Conservation (phyloP, 2,888 invertebrate species). For the Lepetodrilus schrolli region DNA sequence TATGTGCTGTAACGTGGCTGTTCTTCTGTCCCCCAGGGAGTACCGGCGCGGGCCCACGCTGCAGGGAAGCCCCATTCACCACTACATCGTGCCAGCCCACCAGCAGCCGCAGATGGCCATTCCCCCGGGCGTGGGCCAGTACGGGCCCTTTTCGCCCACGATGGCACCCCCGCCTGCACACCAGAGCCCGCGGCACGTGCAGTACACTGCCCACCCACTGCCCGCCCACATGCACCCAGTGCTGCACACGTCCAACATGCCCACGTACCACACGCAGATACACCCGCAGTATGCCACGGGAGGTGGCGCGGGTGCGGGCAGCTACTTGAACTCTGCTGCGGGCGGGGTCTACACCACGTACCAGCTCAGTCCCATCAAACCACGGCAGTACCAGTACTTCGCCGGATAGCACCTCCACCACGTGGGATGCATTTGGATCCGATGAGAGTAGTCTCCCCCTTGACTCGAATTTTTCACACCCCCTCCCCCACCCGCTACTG, state of each 20-base stretch:
- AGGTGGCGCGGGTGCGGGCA: slow-evolving; percentile 75
- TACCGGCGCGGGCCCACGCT: slow-evolving; percentile 79
- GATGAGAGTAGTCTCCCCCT: background rate
- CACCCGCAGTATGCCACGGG: slow-evolving; percentile 80
- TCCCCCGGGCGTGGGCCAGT: slow-evolving; percentile 60
- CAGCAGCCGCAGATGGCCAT: slow-evolving; percentile 71
- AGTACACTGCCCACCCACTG: slow-evolving; percentile 83
- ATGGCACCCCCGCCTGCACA: slow-evolving; percentile 88
- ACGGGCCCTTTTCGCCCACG: slow-evolving; percentile 68
- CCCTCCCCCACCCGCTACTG: background rate
- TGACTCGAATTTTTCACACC: background rate
- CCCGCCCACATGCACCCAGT: slow-evolving; percentile 84
- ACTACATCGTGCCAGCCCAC: slow-evolving; percentile 73
- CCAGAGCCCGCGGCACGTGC: slow-evolving; percentile 80
- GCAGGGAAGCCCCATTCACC: slow-evolving; percentile 67
- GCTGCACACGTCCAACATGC: slow-evolving; percentile 63
- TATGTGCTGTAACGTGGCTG: too few relatives aligned
- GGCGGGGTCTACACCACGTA: slow-evolving; percentile 80
- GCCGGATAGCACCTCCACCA: slow-evolving; percentile 43
- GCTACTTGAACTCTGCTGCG: slow-evolving; percentile 61
- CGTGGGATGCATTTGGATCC: background rate
- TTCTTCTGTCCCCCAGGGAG: slow-evolving; percentile 62
- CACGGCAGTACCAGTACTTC: slow-evolving; percentile 79
- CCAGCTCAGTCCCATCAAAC: slow-evolving; percentile 83
- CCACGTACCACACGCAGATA: slow-evolving; percentile 63